A percentile compares a stretch with the other conserved stretches of the same genome.
These are phyloP conservation scores for Megalops cyprinoides DNA, from an alignment of 2,797 vertebrate genomes.

Conservation along the genomic window DNA sequence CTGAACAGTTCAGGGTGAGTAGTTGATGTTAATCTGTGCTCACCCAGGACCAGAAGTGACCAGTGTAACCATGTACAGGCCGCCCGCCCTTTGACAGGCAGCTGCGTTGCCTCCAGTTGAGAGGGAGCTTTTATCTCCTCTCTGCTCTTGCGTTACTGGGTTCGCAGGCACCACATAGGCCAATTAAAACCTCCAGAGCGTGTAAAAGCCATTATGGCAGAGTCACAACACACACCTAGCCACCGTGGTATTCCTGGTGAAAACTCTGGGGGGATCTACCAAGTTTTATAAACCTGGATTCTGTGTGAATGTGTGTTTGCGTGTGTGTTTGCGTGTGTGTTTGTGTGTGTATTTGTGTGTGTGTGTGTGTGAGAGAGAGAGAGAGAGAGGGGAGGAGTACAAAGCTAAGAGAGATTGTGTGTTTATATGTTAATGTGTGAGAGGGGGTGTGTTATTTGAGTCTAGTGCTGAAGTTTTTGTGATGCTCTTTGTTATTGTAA, in stretches of 20 bases:
- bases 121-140: background rate
- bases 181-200: slow-evolving; percentile 24
- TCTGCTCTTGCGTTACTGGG: background rate
- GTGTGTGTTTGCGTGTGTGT: slow-evolving; percentile 18
- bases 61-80: no score
- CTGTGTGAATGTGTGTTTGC: slow-evolving; percentile 4
- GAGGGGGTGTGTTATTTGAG: no score
- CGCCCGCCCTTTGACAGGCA: background rate
- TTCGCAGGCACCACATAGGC: background rate
- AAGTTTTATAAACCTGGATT: slow-evolving; percentile 16
- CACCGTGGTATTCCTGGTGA: background rate
- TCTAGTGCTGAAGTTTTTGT: no score
- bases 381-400: background rate
- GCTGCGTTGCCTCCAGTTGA: background rate
- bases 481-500: no score
- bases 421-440: no score
- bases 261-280: background rate
- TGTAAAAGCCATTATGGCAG: slow-evolving; percentile 21
- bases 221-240: slow-evolving; percentile 2
- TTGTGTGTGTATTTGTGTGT: background rate
- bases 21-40: no score
- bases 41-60: no score
- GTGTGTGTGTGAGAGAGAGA: no score
- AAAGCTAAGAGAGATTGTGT: background rate
- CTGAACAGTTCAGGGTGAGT: no score